Percentiles rank a stretch among this genome's conserved stretches.
Evolutionary conservation across 2,888 invertebrate genomes (phyloP).

Genomic region (Mylabris sibirica): DNA sequence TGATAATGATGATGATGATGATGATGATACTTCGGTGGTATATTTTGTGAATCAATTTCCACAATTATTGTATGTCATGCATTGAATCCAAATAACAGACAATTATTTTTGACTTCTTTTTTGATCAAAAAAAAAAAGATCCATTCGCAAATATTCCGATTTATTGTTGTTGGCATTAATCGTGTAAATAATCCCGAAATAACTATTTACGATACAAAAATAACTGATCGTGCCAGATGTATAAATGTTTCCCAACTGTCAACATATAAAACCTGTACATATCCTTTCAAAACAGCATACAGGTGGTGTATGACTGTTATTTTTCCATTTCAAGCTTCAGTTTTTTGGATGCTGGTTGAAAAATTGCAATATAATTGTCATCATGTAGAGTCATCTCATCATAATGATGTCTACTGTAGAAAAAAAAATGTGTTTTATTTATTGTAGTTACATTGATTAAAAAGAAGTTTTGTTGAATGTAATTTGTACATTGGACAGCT

Average conservation of each 20-base stretch:
- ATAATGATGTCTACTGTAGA: not conserved
- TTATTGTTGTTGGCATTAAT: not conserved
- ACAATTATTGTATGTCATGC: not conserved
- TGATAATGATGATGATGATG: not conserved
- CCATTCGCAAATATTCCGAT: not conserved
- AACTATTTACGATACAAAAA: slow-evolving; percentile 1
- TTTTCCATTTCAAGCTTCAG: not conserved
- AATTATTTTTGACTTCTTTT: not conserved
- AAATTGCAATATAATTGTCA: not conserved
- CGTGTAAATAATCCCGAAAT: not conserved
- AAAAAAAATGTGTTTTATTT: too few relatives aligned
- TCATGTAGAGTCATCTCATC: not conserved
- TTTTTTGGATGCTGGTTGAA: not conserved
- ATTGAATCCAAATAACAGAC: not conserved
- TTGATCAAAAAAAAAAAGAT: not conserved
- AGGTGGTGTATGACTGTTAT: not conserved
- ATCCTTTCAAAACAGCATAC: not conserved
- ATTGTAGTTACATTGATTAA: too few relatives aligned
- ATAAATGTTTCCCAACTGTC: slow-evolving; percentile 6
- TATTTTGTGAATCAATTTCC: not conserved
- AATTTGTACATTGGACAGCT: not conserved
- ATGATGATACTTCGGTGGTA: not conserved
- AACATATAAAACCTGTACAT: slow-evolving; percentile 1
- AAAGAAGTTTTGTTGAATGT: not conserved
- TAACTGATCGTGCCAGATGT: slow-evolving; percentile 1